Conservation (phyloP, 2,797 vertebrate species). For the Dendrocincla tyrannina region DNA sequence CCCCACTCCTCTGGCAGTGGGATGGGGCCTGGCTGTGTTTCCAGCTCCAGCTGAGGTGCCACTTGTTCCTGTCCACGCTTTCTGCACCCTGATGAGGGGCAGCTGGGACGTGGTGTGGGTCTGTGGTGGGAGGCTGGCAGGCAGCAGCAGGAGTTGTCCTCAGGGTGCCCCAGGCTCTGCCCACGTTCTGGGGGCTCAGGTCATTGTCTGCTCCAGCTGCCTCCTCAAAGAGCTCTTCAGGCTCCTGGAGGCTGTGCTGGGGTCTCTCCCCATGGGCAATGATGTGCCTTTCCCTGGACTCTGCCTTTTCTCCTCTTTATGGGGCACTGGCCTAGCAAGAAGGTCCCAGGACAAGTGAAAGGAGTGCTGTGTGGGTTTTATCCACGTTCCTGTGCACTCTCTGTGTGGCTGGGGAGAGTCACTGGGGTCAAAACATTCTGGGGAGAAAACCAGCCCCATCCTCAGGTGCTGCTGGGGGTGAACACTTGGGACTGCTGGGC, state of each 20-base stretch:
- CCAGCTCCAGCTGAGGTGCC: not conserved
- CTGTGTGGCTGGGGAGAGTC: not conserved
- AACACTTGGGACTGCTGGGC: not conserved
- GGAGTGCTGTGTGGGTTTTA: fast-evolving
- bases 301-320: fast-evolving
- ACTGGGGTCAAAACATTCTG: fast-evolving
- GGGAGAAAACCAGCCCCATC: not conserved
- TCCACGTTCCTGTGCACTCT: fast-evolving
- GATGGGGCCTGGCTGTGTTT: not conserved
- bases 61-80: fast-evolving
- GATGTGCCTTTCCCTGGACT: not conserved
- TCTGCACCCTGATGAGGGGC: fast-evolving
- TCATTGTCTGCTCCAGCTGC: not conserved
- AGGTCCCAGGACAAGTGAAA: not conserved
- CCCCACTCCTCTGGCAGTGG: not conserved
- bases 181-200: not conserved
- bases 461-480: not conserved
- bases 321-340: not conserved
- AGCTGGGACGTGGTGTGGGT: fast-evolving
- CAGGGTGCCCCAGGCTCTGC: not conserved
- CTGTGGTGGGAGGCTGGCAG: not conserved
- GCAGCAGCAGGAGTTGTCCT: fast-evolving
- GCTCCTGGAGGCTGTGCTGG: fast-evolving
- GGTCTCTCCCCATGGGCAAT: not conserved
- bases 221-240: not conserved